Evolutionary conservation across 2,797 vertebrate species (phyloP).

Genomic region (Xenopus petersii): DNA sequence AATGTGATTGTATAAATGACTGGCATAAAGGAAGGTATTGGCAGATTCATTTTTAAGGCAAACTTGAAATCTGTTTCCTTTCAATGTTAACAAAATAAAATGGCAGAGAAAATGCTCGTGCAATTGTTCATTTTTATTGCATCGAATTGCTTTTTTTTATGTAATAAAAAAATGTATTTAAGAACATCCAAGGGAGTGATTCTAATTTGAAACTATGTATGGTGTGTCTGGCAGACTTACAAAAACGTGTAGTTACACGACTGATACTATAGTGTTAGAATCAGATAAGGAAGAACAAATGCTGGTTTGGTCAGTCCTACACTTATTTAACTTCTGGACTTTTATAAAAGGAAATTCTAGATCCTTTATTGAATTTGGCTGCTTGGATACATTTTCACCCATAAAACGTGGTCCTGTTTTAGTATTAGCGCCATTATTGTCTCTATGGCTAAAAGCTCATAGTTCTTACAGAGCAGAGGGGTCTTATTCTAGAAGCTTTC

Average conservation of each 20-base stretch:
- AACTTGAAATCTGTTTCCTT: constrained; percentile 1
- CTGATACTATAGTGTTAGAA: too few relatives aligned
- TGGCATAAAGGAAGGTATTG: constrained; percentile 1
- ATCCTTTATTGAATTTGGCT: too few relatives aligned
- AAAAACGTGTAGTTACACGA: too few relatives aligned
- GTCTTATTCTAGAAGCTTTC: constrained; percentile 81
- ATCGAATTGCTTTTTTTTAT: neutral
- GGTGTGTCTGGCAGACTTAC: too few relatives aligned
- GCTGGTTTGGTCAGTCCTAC: too few relatives aligned
- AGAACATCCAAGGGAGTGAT: too few relatives aligned
- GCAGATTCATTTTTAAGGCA: constrained; percentile 14
- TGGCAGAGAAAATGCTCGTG: neutral
- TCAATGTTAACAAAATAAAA: constrained; percentile 3
- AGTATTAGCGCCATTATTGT: constrained; percentile 86
- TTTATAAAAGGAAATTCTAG: too few relatives aligned
- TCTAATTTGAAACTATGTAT: too few relatives aligned
- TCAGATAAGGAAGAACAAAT: too few relatives aligned
- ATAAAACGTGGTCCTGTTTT: constrained; percentile 60
- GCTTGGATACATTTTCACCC: too few relatives aligned
- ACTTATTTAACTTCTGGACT: too few relatives aligned
- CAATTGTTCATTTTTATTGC: neutral
- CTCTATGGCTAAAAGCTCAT: constrained; percentile 80
- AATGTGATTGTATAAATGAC: neutral
- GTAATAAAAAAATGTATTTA: too few relatives aligned
- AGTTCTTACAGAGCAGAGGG: constrained; percentile 78